Base-by-base conservation (phyloP, 2,888 invertebrate species). In the Mythimna lalbum region DNA sequence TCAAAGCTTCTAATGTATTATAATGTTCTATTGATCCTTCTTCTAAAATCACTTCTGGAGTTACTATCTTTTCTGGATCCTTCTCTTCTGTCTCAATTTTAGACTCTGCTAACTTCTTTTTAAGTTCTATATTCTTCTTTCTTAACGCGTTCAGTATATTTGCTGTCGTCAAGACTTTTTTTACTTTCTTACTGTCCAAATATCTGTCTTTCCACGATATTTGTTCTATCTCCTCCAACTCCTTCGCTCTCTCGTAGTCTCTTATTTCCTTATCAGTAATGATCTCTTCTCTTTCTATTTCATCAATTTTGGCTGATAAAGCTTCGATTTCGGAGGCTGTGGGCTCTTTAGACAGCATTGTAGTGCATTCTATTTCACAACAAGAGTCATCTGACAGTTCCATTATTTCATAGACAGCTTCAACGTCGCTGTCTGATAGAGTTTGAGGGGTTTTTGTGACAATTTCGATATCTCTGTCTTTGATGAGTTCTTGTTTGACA, bases 131-230 rank as follows among this genome's bases (percentile, higher is more conserved):
- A 79, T 97, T 96, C 86, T 97, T 97, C 82, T 96, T 97, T 73
- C 97, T 92, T n/a, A 97, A 89, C 23, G 96, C 96, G 79, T 97
- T 97, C 0, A 97, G 91, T 56, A 97, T 93, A 57, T 96, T 96
- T 0, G 97, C 94, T 0, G 96, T 95, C 0, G 93, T 95, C 23
- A 97, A 86, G 1, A 97, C 97, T 82, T 90, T 96, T 85, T 96
- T 96, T 0, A 97, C 97, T 90, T 97, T 97, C 19, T 92, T 95
- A 77, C 97, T 97, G 17, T 93, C 96, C 57, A 97, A 89, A 87
- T 97, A 97, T 59, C 97, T 92, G 56, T 96, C 94, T 86, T 96
- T 97, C 97, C 97, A 97, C 0, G 97, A 97, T 50, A 93, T 84
- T 19, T 87, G 83, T 65, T 89, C 88, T 36, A 85, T 80, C 23